Conservation (phyloP, 2,113 vertebrate genomes). For the Tenrec ecaudatus region DNA sequence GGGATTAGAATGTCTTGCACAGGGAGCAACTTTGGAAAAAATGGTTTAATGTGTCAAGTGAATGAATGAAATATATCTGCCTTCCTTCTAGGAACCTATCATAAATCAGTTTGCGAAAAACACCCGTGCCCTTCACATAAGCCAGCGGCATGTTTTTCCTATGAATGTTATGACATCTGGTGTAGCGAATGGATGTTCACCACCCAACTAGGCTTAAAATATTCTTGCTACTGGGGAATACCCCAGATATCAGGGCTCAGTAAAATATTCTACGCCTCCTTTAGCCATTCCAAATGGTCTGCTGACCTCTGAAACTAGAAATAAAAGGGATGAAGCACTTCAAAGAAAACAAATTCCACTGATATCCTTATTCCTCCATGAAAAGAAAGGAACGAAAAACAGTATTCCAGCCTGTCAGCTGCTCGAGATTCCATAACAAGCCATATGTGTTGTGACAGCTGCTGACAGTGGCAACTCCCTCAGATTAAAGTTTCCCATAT, state of each 20-base stretch:
- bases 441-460: constrained; percentile 69
- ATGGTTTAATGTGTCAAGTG: not conserved
- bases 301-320: constrained; percentile 77
- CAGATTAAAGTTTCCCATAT: constrained; percentile 21
- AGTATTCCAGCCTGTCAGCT: constrained; percentile 62
- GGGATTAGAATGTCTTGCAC: not conserved
- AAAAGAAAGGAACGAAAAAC: constrained; percentile 69
- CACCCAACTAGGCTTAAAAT: constrained; percentile 5
- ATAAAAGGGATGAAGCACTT: constrained; percentile 64
- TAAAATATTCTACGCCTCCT: constrained; percentile 22
- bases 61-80: not conserved
- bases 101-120: not conserved
- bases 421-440: constrained; percentile 62
- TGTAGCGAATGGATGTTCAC: not conserved
- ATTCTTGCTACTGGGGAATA: constrained; percentile 57
- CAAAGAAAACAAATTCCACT: constrained; percentile 68
- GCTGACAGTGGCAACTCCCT: constrained; percentile 75
- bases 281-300: constrained; percentile 49
- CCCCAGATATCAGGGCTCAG: constrained; percentile 47
- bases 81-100: not conserved
- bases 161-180: not conserved
- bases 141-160: not conserved
- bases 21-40: not conserved
- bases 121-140: not conserved
- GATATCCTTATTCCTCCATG: constrained; percentile 65